Percentiles rank a stretch among this genome's conserved stretches.
These are phyloP conservation scores for Cyprinus carpio DNA, from an alignment of 2,113 vertebrate genomes.

Conservation along the genomic window DNA sequence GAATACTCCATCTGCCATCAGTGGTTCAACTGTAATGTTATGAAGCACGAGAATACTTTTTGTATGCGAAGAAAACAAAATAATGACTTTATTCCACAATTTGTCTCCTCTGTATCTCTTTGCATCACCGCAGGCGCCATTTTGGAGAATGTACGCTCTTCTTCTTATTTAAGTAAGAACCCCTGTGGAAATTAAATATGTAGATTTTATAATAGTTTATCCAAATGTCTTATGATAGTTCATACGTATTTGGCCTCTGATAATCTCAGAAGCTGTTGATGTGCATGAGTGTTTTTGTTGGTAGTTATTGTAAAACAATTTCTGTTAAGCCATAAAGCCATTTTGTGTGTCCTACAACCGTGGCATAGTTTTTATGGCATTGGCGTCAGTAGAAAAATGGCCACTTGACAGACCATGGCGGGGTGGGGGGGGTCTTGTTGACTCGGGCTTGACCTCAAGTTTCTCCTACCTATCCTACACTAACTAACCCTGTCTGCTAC, in stretches of 20 bases:
- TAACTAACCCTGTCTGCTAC: constrained; percentile 11
- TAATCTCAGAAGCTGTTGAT: neutral
- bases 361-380: constrained; percentile 25
- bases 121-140: too few relatives aligned
- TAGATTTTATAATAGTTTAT: neutral
- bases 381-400: constrained; percentile 51
- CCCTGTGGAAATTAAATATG: neutral
- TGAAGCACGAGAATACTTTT: too few relatives aligned
- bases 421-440: constrained; percentile 16
- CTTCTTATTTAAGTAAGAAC: neutral
- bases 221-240: neutral
- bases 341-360: constrained; percentile 45
- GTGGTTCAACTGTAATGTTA: too few relatives aligned
- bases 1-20: too few relatives aligned
- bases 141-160: neutral
- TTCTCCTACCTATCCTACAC: constrained; percentile 23
- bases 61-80: too few relatives aligned
- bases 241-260: neutral
- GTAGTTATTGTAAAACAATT: constrained; percentile 45
- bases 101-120: too few relatives aligned
- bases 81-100: too few relatives aligned
- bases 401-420: constrained; percentile 51
- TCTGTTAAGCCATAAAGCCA: constrained; percentile 52
- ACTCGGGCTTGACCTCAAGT: constrained; percentile 40
- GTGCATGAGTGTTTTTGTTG: constrained; percentile 9